A percentile compares a stretch with the other conserved stretches of the same genome.
Evolutionary conservation across 2,113 vertebrate genomes (phyloP).

Genomic region (Porphyrio hochstetteri): DNA sequence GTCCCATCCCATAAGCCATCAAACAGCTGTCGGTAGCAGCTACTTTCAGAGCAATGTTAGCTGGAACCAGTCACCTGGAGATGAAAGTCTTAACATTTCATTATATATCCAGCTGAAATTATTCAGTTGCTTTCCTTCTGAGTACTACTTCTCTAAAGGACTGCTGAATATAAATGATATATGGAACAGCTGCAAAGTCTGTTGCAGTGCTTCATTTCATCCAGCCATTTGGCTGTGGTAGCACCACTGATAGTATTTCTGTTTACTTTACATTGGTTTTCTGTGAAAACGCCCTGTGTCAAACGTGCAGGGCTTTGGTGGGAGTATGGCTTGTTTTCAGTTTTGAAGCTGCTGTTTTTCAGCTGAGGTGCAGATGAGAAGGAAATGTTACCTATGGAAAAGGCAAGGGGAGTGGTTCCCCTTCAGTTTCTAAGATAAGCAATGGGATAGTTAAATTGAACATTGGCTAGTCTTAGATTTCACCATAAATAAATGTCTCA

Average conservation of each 20-base stretch:
- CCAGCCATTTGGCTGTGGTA: not conserved
- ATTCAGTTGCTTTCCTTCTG: not conserved
- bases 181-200: not conserved
- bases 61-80: slow-evolving; percentile 12
- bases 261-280: not conserved
- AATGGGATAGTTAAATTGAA: not conserved
- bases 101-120: not conserved
- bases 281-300: not conserved
- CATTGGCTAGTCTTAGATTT: not conserved
- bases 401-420: not conserved
- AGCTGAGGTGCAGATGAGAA: not conserved
- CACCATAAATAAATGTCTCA: slow-evolving; percentile 10
- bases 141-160: not conserved
- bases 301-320: not conserved
- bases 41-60: not conserved
- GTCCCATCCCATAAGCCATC: not conserved
- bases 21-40: not conserved
- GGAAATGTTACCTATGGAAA: not conserved
- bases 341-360: not conserved
- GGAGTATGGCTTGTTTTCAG: not conserved
- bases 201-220: not conserved
- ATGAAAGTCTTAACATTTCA: not conserved
- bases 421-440: not conserved
- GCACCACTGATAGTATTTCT: not conserved
- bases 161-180: not conserved